Percentiles rank a stretch among this genome's conserved stretches.
Evolutionary conservation across 1,140 invertebrate species (phyloP).

Genomic region (Whitmania pigra): DNA sequence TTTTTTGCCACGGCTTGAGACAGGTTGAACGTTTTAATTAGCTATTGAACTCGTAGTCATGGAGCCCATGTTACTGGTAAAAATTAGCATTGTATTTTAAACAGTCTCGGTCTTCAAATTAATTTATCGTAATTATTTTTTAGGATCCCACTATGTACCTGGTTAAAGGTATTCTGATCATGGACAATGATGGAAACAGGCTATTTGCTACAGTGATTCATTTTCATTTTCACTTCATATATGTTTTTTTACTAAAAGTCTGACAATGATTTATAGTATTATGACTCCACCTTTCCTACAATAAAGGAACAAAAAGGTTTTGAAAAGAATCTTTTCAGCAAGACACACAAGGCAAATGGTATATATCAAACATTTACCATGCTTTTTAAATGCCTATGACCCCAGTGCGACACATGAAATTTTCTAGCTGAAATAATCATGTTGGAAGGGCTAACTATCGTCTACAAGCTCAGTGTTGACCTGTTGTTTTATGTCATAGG

Average conservation of each 20-base stretch:
- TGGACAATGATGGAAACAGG: constrained; percentile 94
- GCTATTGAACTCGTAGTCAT: no score
- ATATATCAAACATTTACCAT: constrained; percentile 25
- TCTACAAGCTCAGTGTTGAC: constrained; percentile 94
- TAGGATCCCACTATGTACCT: constrained; percentile 76
- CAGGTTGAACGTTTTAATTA: no score
- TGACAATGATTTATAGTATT: constrained; percentile 53
- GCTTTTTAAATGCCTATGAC: no score
- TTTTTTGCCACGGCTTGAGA: no score
- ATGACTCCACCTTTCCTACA: constrained; percentile 76
- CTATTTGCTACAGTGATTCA: constrained; percentile 66
- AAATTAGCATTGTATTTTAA: no score
- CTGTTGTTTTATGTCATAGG: constrained; percentile 98
- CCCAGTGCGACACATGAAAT: no score
- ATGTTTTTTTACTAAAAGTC: neutral
- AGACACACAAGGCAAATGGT: constrained; percentile 70
- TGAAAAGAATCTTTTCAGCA: constrained; percentile 93
- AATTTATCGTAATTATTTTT: neutral
- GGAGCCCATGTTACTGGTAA: no score
- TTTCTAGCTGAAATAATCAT: constrained; percentile 86
- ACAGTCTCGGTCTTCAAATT: no score
- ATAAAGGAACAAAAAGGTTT: constrained; percentile 90
- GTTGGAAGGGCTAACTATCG: constrained; percentile 90
- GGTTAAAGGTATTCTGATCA: constrained; percentile 87
- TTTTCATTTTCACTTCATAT: neutral